These are phyloP conservation scores for Saimiri boliviensis DNA, from an alignment of 2,113 vertebrate species.

Conservation along the genomic window DNA sequence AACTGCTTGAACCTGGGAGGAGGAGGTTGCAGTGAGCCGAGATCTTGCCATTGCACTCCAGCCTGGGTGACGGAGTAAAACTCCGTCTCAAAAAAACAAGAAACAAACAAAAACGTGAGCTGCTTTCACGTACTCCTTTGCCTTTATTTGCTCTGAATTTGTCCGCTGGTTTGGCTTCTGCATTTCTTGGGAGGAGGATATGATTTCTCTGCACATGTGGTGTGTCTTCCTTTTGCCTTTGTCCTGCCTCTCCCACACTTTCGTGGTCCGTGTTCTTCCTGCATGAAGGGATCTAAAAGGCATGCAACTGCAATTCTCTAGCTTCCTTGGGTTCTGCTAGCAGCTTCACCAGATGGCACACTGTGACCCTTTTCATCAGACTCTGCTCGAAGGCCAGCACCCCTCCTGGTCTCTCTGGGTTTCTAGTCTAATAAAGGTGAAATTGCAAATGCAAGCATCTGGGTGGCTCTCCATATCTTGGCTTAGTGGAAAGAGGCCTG, in stretches of 20 bases:
- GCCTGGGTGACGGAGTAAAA: no score
- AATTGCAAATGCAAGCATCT: not conserved
- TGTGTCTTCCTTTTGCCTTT: no score
- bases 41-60: no score
- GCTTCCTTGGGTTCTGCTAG: not conserved
- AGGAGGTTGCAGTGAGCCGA: no score
- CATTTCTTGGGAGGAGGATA: not conserved
- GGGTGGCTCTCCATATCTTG: not conserved
- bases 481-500: not conserved
- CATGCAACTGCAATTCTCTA: fast-evolving
- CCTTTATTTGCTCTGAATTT: not conserved
- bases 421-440: not conserved
- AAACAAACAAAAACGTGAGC: no score
- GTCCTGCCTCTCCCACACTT: no score
- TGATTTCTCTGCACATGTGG: not conserved
- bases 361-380: not conserved
- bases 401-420: not conserved
- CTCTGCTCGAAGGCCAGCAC: fast-evolving
- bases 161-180: not conserved
- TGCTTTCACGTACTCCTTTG: not conserved
- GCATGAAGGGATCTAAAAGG: not conserved
- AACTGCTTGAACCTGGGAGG: no score
- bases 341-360: no score
- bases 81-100: no score
- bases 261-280: not conserved